Evolutionary conservation across 1,140 invertebrate species (phyloP).

Genomic region (Conus ventricosus): DNA sequence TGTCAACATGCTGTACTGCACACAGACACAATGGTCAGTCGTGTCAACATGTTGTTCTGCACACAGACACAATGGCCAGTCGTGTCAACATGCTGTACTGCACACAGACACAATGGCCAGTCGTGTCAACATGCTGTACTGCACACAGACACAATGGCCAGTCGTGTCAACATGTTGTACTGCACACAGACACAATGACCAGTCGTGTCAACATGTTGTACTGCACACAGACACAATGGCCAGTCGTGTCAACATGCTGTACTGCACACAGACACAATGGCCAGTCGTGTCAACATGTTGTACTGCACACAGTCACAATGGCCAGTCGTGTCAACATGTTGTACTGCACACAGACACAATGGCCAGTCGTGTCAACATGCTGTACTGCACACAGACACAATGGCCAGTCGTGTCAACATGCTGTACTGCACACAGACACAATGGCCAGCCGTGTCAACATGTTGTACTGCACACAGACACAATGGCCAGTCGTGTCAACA

Average conservation of each 20-base stretch:
- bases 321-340: too few relatives aligned
- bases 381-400: neutral
- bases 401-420: too few relatives aligned
- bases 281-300: too few relatives aligned
- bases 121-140: neutral
- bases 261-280: neutral
- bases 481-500: too few relatives aligned
- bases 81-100: conserved; percentile 3
- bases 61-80: neutral
- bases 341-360: neutral
- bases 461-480: neutral
- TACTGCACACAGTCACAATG: neutral
- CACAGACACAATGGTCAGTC: neutral
- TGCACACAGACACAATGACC: neutral
- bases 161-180: neutral
- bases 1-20: neutral
- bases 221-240: neutral
- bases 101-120: neutral
- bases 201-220: neutral
- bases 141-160: neutral
- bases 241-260: too few relatives aligned
- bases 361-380: too few relatives aligned
- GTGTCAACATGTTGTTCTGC: neutral
- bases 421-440: neutral
- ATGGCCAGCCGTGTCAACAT: too few relatives aligned